phyloP scores from a whole-genome alignment of 2,888 invertebrate species.

The Maniola hyperantus region DNA sequence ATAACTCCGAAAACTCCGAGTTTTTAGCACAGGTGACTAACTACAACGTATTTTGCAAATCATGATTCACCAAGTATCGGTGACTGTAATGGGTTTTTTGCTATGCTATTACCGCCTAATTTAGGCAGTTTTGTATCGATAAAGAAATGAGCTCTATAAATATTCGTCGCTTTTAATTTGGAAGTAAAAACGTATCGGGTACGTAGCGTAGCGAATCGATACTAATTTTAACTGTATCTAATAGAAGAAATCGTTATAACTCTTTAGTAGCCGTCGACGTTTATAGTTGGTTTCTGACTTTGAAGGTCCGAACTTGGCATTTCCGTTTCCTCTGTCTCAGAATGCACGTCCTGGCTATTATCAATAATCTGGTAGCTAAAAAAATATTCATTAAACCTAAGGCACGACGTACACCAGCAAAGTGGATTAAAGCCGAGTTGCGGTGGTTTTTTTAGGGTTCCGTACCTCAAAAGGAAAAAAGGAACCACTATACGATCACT shows the following conservation, averaged over 20 bases:
- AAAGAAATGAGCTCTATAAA: slow-evolving; percentile 7
- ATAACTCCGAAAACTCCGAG: no score
- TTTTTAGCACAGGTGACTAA: not conserved
- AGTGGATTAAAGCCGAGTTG: no score
- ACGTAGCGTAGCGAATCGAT: not conserved
- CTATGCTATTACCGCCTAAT: slow-evolving; percentile 6
- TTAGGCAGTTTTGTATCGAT: slow-evolving; percentile 2
- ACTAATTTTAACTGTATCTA: not conserved
- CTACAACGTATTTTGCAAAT: slow-evolving; percentile 8
- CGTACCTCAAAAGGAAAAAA: no score
- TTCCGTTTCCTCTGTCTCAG: no score
- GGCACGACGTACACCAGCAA: no score
- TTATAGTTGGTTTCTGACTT: not conserved
- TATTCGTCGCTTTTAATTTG: slow-evolving; percentile 1
- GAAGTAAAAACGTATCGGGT: not conserved
- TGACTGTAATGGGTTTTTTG: slow-evolving; percentile 13
- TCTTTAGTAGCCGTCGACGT: not conserved
- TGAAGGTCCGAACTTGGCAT: no score
- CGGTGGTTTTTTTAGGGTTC: no score
- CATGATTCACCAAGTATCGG: slow-evolving; percentile 35
- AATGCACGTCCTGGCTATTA: no score
- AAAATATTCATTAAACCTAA: no score
- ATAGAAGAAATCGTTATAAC: no score
- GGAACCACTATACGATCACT: no score
- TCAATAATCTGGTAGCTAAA: no score